Percentiles rank a stretch among this genome's conserved stretches.
These are phyloP conservation scores for Phengaris alcon DNA, from an alignment of 2,888 invertebrate species.

Conservation along the genomic window DNA sequence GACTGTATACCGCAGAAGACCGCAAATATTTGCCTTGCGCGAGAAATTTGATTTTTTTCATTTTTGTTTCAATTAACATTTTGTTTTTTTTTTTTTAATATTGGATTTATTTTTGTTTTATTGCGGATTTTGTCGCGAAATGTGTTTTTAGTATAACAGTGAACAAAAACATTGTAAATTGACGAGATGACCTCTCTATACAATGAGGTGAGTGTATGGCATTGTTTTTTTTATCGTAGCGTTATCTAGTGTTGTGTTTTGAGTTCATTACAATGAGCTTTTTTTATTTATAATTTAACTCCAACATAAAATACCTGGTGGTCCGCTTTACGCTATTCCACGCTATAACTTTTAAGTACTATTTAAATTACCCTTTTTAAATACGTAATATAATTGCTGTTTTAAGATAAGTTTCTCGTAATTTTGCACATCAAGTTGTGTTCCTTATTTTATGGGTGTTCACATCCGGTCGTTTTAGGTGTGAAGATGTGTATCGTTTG, in stretches of 20 bases:
- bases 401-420: slow-evolving; percentile 8
- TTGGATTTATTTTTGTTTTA: slow-evolving; percentile 12
- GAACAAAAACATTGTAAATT: slow-evolving; percentile 53
- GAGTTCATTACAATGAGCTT: not conserved
- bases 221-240: slow-evolving; percentile 43
- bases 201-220: slow-evolving; percentile 74
- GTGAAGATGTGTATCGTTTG: slow-evolving; percentile 18
- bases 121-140: slow-evolving; percentile 50
- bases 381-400: not conserved
- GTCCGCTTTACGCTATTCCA: not conserved
- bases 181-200: slow-evolving; percentile 69
- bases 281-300: not conserved
- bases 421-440: slow-evolving; percentile 1
- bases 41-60: slow-evolving; percentile 55
- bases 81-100: slow-evolving; percentile 36
- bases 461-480: slow-evolving; percentile 5
- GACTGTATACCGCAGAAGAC: slow-evolving; percentile 57
- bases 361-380: not conserved
- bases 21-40: slow-evolving; percentile 55
- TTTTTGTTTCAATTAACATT: slow-evolving; percentile 32
- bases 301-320: not conserved
- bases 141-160: slow-evolving; percentile 61
- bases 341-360: not conserved
- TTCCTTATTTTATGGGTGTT: slow-evolving; percentile 1
- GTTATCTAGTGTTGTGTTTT: not conserved